Base-by-base conservation (phyloP, 2,797 vertebrate species). In the Acestrorhynchus altus region DNA sequence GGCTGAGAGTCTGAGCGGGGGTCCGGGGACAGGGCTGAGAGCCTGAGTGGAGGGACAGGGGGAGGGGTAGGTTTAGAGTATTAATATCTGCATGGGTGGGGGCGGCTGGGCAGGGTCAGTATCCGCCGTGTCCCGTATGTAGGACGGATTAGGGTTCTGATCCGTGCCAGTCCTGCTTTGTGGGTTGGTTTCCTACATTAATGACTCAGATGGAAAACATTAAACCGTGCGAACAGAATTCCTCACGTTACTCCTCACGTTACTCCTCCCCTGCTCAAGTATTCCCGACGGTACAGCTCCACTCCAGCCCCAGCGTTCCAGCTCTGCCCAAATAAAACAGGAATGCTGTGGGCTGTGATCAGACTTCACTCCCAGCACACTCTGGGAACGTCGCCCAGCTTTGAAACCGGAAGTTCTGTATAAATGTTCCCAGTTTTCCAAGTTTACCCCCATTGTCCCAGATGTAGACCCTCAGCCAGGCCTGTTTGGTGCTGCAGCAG, bases 201-300 rank as follows among this genome's bases (percentile, higher is more conserved):
- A 64, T 64, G 61, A 64, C 61, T 64, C 63, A 24, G 40, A 24
- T 46, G 40, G 20, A 44, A 44, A 60, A 44, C 42, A 64, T 40
- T 4, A 44, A 42, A 22, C 18, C 10, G 31, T 42, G 61, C 42
- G 61, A 64, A 64, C 39, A 64, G 42, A 64, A 42, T 40, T 56
- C 42, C 71, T 13, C 4, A 22, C 22, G 57, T 51, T 74, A 20
- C 44, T 22, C 28, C 24, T 64, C 57, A 52, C 46, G 65, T 52
- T 74, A 65, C 46, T n/a, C n/a, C n/a, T n/a, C n/a, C n/a, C 1
- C 26, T 20, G 5, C 31, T 40, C 10, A 60, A 44, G 40, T 46
- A n/a, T 65, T 46, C 18, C 24, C 63, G 1, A 11, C 13, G 16
- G 24, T 65, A 65, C 24, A 65, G n/a, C 39, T 64, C 40, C 40